Base-by-base conservation (phyloP, 1,140 invertebrate species). In the Heterodera schachtii region DNA sequence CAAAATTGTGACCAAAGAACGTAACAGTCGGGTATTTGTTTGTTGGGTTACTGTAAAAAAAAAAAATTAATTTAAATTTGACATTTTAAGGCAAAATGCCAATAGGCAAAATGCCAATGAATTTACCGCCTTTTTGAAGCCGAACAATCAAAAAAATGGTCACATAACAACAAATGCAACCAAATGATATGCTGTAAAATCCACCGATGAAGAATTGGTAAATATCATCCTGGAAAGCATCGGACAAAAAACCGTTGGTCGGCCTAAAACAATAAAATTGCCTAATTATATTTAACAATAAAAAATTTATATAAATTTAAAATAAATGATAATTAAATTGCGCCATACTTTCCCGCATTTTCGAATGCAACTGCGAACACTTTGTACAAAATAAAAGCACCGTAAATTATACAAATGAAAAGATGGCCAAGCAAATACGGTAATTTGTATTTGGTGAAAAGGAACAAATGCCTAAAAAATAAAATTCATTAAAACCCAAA, bases 231-330 rank as follows among this genome's bases (percentile, higher is more conserved):
- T 13, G 21, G 5, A 76, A n/a, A 6, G 57, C 57, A 19, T 76
- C 75, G 64, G 13, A 4, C 43, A 76, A 19, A 21, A 43, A 76
- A 16, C 13, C 75, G 31, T 43, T 76, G 49, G n/a, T 70, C 6
- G 75, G 75, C 43, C 75, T 76, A 44, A 9, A 76, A 70, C 16
- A 44, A 52, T 70, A 11, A n/a, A n/a, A n/a, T n/a, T n/a, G n/a
- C n/a, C n/a, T n/a, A n/a, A n/a, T n/a, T n/a, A n/a, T n/a, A n/a
- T n/a, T n/a, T n/a, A n/a, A n/a, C n/a, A 49, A 44, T 52, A 57
- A 11, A 16, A 19, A 0, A 19, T n/a, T n/a, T n/a, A n/a, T n/a
- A n/a, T n/a, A 11, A 76, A 19, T n/a, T 9, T n/a, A 47, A 4
- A 57, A 9, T 4, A 47, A 44, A 44, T 5, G 41, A 0, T 19